Evolutionary conservation across 2,113 vertebrate genomes (phyloP).

Genomic region (Hypocryptadius cinnamomeus): DNA sequence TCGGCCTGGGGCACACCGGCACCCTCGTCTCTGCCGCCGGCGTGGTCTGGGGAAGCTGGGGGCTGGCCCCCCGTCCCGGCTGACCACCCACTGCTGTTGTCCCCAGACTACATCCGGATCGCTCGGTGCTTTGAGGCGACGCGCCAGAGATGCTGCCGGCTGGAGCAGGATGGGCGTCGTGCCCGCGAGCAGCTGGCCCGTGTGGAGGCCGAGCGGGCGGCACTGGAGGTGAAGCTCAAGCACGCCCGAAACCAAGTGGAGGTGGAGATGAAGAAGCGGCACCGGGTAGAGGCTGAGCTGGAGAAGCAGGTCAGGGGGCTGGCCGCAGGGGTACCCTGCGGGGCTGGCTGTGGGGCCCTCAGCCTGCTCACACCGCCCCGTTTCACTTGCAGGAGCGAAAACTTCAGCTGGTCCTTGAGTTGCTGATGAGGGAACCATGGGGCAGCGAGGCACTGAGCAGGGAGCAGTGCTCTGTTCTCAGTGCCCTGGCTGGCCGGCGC

Average conservation of each 20-base stretch:
- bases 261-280: slow-evolving; percentile 82
- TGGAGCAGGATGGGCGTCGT: slow-evolving; percentile 71
- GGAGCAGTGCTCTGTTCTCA: slow-evolving; percentile 61
- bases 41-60: background rate
- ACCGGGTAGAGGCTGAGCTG: slow-evolving; percentile 74
- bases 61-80: background rate
- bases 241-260: slow-evolving; percentile 84
- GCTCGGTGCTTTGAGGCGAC: slow-evolving; percentile 63
- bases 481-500: slow-evolving; percentile 58
- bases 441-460: slow-evolving; percentile 63
- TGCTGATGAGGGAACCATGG: slow-evolving; percentile 70
- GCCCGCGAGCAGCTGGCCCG: slow-evolving; percentile 74
- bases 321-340: fast-evolving
- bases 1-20: no score
- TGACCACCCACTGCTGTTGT: background rate
- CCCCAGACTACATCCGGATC: slow-evolving; percentile 64
- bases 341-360: no score
- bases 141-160: slow-evolving; percentile 67
- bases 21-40: background rate
- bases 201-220: slow-evolving; percentile 72
- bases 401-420: slow-evolving; percentile 79
- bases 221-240: slow-evolving; percentile 80
- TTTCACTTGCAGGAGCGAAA: slow-evolving; percentile 69
- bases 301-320: slow-evolving; percentile 70
- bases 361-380: fast-evolving